Evolutionary conservation across 2,888 invertebrate species (phyloP), one percentile per base, ranked within the genome.

Genomic region (Timema cristinae): DNA sequence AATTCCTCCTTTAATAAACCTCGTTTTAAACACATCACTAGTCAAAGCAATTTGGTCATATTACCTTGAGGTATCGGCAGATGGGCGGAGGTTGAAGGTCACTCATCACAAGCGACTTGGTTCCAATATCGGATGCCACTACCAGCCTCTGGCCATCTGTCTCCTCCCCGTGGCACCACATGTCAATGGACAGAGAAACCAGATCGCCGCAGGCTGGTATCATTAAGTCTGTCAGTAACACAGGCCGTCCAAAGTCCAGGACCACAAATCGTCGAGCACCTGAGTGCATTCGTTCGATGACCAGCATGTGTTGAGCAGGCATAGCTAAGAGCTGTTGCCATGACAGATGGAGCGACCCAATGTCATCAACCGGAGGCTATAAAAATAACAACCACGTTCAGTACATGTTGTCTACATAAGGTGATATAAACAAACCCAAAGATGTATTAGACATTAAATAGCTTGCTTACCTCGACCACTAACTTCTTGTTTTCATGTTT

Each of bases 261-360:
- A 94, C 93, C 72, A 96, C 94, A 84, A 92, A 95, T 72, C 96
- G 87, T n/a, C 96, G 85, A 0, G 95, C 96, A 71, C 96, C 94
- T 0, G 95, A 94, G 83, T 95, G 94, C 93, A 97, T 95, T 72
- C 95, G 86, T 80, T 97, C 96, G 66, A 97, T 94, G 16, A 96
- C 92, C 73, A 97, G 86, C 77, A 91, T 90, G 79, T 83, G 85
- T 74, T 94, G 93, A 76, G 93, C 92, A 49, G 94, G 91, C 66
- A 94, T 92, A 74, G 91, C 88, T 73, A 91, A 87, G 76, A 95
- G 85, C 69, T 94, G 84, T 79, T 91, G 91, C 90, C 92, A 92
- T 6, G 91, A 89, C 47, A 79, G 74, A 8, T 77, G 70, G 9
- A 71, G n/a, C 13, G 63, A 63, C 2, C 67, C 67, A 50, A 50